A percentile compares a stretch with the other conserved stretches of the same genome.
Evolutionary conservation across 2,888 invertebrate species (phyloP).

Genomic region (Adelognathus sp.): DNA sequence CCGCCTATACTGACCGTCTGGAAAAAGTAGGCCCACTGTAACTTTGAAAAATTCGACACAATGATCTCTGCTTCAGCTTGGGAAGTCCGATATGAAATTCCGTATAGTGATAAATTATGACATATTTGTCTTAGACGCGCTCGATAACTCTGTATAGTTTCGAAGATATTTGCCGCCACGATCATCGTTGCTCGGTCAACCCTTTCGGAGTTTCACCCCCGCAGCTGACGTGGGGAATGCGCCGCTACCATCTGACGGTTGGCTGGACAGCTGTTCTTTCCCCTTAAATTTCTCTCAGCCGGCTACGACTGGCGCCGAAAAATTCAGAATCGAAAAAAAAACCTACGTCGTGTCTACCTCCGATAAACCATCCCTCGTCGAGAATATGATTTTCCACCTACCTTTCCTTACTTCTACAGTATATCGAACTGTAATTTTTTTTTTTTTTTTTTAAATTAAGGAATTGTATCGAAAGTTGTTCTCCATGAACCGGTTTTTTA

Average conservation of each 20-base stretch:
- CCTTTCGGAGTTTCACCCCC: constrained; percentile 74
- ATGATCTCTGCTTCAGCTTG: not conserved
- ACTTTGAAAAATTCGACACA: not conserved
- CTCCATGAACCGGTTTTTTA: too few relatives aligned
- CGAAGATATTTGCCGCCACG: not conserved
- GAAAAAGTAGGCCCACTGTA: constrained; percentile 38
- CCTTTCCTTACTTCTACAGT: too few relatives aligned
- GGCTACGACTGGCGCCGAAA: constrained; percentile 45
- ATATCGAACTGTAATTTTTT: too few relatives aligned
- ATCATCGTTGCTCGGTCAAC: constrained; percentile 60
- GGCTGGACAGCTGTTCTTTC: constrained; percentile 72
- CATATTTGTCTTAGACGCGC: not conserved
- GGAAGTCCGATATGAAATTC: not conserved
- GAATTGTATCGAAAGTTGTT: too few relatives aligned
- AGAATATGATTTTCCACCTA: not conserved
- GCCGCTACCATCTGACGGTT: constrained; percentile 74
- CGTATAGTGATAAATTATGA: too few relatives aligned
- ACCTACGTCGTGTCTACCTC: not conserved
- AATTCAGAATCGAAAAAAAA: constrained; percentile 58
- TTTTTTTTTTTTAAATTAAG: too few relatives aligned
- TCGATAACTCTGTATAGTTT: not conserved
- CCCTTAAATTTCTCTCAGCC: constrained; percentile 36
- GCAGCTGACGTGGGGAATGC: constrained; percentile 73
- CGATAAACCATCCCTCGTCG: constrained; percentile 2
- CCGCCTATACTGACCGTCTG: constrained; percentile 61